These are phyloP conservation scores for Dugesia japonica DNA, from an alignment of 2,888 invertebrate genomes.

Conservation along the genomic window DNA sequence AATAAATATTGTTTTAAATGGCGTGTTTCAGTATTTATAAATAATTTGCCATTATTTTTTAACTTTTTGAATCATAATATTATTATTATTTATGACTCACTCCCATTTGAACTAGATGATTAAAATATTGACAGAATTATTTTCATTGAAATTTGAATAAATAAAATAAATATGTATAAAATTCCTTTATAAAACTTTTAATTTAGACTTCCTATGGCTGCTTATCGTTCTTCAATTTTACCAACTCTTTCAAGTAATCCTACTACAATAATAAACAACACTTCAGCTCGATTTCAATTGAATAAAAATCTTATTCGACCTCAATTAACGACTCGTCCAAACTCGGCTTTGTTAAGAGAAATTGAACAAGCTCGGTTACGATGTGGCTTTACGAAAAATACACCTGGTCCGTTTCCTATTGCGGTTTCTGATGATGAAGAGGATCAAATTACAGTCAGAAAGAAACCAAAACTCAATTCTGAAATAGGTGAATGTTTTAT, in stretches of 20 bases:
- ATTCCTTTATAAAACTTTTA: too few species aligned
- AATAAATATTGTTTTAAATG: too few species aligned
- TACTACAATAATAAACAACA: neutral
- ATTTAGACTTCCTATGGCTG: neutral
- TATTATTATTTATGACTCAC: too few species aligned
- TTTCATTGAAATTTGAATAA: too few species aligned
- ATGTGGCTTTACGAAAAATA: slow-evolving; percentile 6
- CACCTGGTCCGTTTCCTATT: neutral
- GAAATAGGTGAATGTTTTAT: too few species aligned
- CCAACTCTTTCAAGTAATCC: neutral
- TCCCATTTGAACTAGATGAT: too few species aligned
- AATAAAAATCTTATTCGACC: slow-evolving; percentile 1
- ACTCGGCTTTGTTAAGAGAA: neutral
- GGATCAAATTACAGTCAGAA: neutral
- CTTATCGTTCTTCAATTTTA: neutral
- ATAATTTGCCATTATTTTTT: too few species aligned
- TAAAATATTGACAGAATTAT: too few species aligned
- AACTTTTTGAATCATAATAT: too few species aligned
- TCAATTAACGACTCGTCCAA: neutral
- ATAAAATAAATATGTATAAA: too few species aligned
- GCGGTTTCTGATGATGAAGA: slow-evolving; percentile 8
- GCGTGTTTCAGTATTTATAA: too few species aligned
- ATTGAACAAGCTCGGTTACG: slow-evolving; percentile 26
- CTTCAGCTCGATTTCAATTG: neutral
- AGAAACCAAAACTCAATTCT: neutral